These are phyloP conservation scores for Helicoverpa zea DNA, from an alignment of 1,140 invertebrate genomes.

Conservation along the genomic window DNA sequence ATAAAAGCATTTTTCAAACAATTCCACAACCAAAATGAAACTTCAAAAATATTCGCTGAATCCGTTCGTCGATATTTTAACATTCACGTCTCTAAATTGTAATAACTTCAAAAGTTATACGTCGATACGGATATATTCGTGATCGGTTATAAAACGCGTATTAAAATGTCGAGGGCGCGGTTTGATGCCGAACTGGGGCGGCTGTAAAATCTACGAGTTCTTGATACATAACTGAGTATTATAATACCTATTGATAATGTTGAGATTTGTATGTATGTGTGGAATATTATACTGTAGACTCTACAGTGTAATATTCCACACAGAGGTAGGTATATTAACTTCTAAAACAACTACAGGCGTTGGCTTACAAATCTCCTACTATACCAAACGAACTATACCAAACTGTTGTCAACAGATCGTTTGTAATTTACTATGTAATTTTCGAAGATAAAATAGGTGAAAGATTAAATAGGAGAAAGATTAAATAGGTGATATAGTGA, in stretches of 20 bases:
- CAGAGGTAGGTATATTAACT: too few species aligned
- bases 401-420: too few species aligned
- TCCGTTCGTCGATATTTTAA: constrained; percentile 1
- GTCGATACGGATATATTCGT: constrained; percentile 38
- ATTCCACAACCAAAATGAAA: neutral
- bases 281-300: neutral
- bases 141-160: constrained; percentile 43
- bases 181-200: neutral
- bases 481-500: too few species aligned
- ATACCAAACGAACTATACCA: too few species aligned
- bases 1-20: too few species aligned
- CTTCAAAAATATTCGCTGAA: neutral
- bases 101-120: constrained; percentile 46
- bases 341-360: too few species aligned
- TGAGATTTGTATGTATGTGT: neutral
- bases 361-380: too few species aligned
- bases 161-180: constrained; percentile 25
- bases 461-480: too few species aligned
- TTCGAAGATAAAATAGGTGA: too few species aligned
- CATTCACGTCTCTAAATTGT: constrained; percentile 28
- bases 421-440: too few species aligned
- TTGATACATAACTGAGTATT: constrained; percentile 1
- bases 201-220: constrained; percentile 6
- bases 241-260: neutral
- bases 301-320: too few species aligned